Evolutionary conservation across 2,888 invertebrate species (phyloP).

Genomic region (Kuschelorhynchus macadamiae): DNA sequence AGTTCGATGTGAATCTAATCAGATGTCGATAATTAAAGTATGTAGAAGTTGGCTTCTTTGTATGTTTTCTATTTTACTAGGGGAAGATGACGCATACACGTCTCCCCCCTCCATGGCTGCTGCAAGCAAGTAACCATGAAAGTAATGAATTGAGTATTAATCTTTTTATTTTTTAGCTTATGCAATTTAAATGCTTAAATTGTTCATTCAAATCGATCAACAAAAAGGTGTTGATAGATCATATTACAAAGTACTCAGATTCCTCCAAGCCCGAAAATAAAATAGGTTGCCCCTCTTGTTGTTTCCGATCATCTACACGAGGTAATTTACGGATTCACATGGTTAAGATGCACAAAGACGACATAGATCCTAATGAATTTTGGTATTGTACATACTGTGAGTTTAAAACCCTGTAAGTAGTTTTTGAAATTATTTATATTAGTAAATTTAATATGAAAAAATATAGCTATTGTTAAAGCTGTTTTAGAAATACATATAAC

Average conservation of each 20-base stretch:
- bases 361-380: slow-evolving; percentile 18
- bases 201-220: slow-evolving; percentile 8
- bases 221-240: slow-evolving; percentile 4
- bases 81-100: too few species aligned
- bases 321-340: slow-evolving; percentile 20
- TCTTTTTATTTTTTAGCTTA: neutral
- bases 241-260: slow-evolving; percentile 3
- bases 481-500: too few species aligned
- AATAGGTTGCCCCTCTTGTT: slow-evolving; percentile 17
- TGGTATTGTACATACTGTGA: slow-evolving; percentile 10
- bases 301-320: slow-evolving; percentile 2
- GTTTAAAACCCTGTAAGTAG: slow-evolving; percentile 12
- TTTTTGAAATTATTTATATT: too few species aligned
- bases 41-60: too few species aligned
- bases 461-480: too few species aligned
- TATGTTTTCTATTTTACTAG: too few species aligned
- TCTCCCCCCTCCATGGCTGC: too few species aligned
- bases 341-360: slow-evolving; percentile 9
- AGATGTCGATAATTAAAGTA: too few species aligned
- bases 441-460: too few species aligned
- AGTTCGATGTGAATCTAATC: too few species aligned
- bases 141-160: too few species aligned
- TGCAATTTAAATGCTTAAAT: slow-evolving; percentile 6
- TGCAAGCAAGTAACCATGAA: too few species aligned
- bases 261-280: neutral